Percentiles rank a stretch among this genome's conserved stretches.
These are phyloP conservation scores for Oryzaephilus surinamensis DNA, from an alignment of 1,140 invertebrate genomes.

Conservation along the genomic window DNA sequence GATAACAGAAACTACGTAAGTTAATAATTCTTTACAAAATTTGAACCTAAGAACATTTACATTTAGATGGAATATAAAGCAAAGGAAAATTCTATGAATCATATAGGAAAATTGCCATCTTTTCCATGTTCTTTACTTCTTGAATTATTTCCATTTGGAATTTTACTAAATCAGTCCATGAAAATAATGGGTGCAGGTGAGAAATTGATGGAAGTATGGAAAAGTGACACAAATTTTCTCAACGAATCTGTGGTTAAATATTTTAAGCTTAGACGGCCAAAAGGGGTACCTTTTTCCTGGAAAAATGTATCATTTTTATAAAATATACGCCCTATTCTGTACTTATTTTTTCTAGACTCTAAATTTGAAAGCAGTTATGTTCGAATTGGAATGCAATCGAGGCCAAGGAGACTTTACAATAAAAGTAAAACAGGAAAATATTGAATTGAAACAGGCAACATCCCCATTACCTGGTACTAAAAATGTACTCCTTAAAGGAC, in stretches of 20 bases:
- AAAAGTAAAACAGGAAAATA: too few relatives aligned
- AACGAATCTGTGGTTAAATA: slow-evolving; percentile 53
- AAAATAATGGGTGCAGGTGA: slow-evolving; percentile 55
- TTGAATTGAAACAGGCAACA: slow-evolving; percentile 3
- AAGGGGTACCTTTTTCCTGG: slow-evolving; percentile 65
- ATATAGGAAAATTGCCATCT: slow-evolving; percentile 14
- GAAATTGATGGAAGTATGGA: slow-evolving; percentile 61
- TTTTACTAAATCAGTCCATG: slow-evolving; percentile 53
- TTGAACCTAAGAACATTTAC: background rate
- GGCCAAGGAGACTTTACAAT: slow-evolving; percentile 7
- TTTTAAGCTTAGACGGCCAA: slow-evolving; percentile 61
- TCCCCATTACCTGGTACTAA: slow-evolving; percentile 9
- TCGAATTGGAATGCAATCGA: slow-evolving; percentile 31
- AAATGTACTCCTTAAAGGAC: slow-evolving; percentile 66
- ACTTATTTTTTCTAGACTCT: slow-evolving; percentile 14
- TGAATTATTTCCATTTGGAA: slow-evolving; percentile 65
- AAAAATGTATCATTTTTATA: slow-evolving; percentile 42
- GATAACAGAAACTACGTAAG: slow-evolving; percentile 69
- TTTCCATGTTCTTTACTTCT: slow-evolving; percentile 59
- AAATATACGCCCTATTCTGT: background rate
- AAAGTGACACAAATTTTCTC: slow-evolving; percentile 47
- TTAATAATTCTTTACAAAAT: too few relatives aligned
- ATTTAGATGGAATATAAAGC: slow-evolving; percentile 23
- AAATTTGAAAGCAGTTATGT: slow-evolving; percentile 28
- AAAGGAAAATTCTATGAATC: slow-evolving; percentile 10